Evolutionary conservation across 1,140 invertebrate species (phyloP).

Genomic region (Teleopsis dalmanni): DNA sequence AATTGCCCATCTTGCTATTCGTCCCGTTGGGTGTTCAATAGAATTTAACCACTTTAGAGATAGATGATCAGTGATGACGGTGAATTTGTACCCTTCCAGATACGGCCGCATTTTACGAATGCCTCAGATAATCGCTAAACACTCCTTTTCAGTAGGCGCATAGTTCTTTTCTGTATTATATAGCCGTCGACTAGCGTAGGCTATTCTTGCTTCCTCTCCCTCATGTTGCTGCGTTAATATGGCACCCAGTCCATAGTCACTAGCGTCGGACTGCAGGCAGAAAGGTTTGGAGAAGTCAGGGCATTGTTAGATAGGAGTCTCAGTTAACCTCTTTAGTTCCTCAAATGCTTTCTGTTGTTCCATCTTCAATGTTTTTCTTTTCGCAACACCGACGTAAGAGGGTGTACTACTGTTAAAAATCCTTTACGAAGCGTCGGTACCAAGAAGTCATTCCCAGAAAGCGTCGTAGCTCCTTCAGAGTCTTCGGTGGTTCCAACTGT

Average conservation of each 20-base stretch:
- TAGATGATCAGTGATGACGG: conserved; percentile 9
- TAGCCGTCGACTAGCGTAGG: no score
- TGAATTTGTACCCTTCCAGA: conserved; percentile 1
- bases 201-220: no score
- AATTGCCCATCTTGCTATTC: conserved; percentile 19
- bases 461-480: conserved; percentile 1
- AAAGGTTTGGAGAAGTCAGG: conserved; percentile 14
- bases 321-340: conserved; percentile 6
- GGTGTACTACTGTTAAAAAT: conserved; percentile 20
- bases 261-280: conserved; percentile 5
- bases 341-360: conserved; percentile 7
- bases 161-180: no score
- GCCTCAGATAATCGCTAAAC: no score
- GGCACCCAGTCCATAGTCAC: background rate
- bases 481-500: background rate
- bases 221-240: background rate
- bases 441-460: conserved; percentile 5
- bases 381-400: conserved; percentile 19
- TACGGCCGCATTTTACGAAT: conserved; percentile 5
- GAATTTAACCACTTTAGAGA: conserved; percentile 35
- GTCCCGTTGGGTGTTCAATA: conserved; percentile 22
- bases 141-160: no score
- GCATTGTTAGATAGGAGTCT: no score
- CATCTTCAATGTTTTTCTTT: conserved; percentile 13
- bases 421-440: conserved; percentile 1